Percentiles rank a stretch among this genome's conserved stretches.
Evolutionary conservation across 2,888 invertebrate species (phyloP).

Genomic region (Latheticus oryzae): DNA sequence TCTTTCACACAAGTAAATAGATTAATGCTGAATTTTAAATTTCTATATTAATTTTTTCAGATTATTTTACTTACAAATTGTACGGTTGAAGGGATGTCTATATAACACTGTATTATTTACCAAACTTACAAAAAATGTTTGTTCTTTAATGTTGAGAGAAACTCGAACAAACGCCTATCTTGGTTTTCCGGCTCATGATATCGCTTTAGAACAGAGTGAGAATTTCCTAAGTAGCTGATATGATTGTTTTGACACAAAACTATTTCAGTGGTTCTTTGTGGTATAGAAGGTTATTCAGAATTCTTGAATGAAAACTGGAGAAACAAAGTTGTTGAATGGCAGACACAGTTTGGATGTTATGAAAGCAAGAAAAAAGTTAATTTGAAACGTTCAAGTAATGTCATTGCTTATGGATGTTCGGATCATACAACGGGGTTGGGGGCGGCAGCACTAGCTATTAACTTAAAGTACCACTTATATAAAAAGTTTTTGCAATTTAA

Average conservation of each 20-base stretch:
- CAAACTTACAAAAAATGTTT: conserved; percentile 45
- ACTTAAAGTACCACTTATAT: no score
- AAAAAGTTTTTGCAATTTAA: no score
- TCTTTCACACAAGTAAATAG: conserved; percentile 54
- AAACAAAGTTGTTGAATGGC: conserved; percentile 62
- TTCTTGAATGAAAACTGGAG: conserved; percentile 62
- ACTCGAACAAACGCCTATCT: conserved; percentile 53
- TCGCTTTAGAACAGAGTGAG: conserved; percentile 58
- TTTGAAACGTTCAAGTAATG: conserved; percentile 53
- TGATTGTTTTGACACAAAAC: conserved; percentile 1
- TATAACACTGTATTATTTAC: conserved; percentile 11
- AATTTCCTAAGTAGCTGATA: no score
- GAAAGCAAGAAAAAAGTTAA: conserved; percentile 42
- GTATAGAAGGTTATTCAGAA: conserved; percentile 66
- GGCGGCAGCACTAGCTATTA: conserved; percentile 61
- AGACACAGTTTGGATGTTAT: conserved; percentile 63
- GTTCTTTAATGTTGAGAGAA: conserved; percentile 56
- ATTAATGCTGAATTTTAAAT: background rate
- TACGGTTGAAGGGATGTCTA: conserved; percentile 44
- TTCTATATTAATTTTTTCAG: conserved; percentile 41
- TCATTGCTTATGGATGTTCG: conserved; percentile 63
- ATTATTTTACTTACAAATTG: conserved; percentile 53
- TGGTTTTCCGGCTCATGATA: conserved; percentile 54
- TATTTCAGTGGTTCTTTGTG: conserved; percentile 65
- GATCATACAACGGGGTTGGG: conserved; percentile 66